Conservation (phyloP, 2,113 vertebrate genomes). For the Cebidichthys violaceus region DNA sequence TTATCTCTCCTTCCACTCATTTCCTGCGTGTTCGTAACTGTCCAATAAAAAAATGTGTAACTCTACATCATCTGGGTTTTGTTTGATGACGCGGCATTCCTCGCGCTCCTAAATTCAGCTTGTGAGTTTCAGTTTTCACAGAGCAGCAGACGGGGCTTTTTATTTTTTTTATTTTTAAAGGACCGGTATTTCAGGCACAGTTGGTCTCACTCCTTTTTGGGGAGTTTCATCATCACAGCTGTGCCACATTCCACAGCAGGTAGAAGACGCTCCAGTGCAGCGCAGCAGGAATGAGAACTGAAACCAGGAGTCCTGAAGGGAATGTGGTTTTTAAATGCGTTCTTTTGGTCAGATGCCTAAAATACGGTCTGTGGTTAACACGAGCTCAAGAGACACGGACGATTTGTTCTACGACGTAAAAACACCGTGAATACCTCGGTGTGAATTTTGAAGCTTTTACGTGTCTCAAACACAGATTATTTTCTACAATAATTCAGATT, state of each 20-base stretch:
- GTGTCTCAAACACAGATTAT: too few species aligned
- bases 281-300: too few species aligned
- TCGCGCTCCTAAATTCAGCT: background rate
- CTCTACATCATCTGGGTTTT: background rate
- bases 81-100: background rate
- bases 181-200: constrained; percentile 20
- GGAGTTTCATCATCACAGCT: constrained; percentile 15
- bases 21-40: background rate
- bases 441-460: too few species aligned
- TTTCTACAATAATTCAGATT: background rate
- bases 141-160: background rate
- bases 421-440: too few species aligned
- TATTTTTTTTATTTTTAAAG: too few species aligned
- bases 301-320: too few species aligned
- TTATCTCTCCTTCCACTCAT: too few species aligned
- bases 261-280: background rate
- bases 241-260: constrained; percentile 54
- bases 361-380: too few species aligned
- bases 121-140: background rate
- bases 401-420: too few species aligned
- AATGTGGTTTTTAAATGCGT: too few species aligned
- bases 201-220: constrained; percentile 20
- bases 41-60: background rate
- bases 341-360: too few species aligned
- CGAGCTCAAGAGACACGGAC: too few species aligned